A percentile compares a stretch with the other conserved stretches of the same genome.
Conservation (phyloP, 1,140 invertebrate genomes). For the Nasonia longicornis region DNA sequence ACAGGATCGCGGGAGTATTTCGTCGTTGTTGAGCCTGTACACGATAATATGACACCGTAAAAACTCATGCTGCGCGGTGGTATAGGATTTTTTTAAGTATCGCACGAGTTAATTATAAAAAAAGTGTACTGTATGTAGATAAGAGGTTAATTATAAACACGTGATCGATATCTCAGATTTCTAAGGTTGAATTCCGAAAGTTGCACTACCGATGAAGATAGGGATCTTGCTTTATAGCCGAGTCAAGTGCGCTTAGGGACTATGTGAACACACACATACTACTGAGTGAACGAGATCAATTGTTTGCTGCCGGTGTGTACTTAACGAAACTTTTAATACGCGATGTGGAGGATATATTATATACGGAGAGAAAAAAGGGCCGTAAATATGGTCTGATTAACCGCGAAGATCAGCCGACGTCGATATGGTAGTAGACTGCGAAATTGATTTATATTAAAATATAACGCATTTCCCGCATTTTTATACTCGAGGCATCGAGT, state of each 20-base stretch:
- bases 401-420: background rate
- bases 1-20: background rate
- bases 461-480: background rate
- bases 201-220: conserved; percentile 7
- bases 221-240: conserved; percentile 1
- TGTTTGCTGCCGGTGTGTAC: conserved; percentile 6
- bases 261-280: background rate
- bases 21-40: background rate
- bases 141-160: conserved; percentile 19
- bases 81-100: background rate
- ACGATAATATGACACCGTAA: too few relatives aligned
- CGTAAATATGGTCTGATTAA: background rate
- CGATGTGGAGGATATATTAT: background rate
- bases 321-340: conserved; percentile 1
- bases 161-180: conserved; percentile 31
- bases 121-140: background rate
- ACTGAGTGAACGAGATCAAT: conserved; percentile 16
- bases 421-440: background rate
- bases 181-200: conserved; percentile 38
- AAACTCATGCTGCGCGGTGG: too few relatives aligned
- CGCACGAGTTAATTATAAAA: background rate
- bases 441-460: conserved; percentile 5
- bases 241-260: conserved; percentile 6
- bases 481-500: background rate
- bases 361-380: background rate